Percentiles rank a stretch among this genome's conserved stretches.
phyloP scores from a whole-genome alignment of 2,888 invertebrate species.

The Drosophila borealis region DNA sequence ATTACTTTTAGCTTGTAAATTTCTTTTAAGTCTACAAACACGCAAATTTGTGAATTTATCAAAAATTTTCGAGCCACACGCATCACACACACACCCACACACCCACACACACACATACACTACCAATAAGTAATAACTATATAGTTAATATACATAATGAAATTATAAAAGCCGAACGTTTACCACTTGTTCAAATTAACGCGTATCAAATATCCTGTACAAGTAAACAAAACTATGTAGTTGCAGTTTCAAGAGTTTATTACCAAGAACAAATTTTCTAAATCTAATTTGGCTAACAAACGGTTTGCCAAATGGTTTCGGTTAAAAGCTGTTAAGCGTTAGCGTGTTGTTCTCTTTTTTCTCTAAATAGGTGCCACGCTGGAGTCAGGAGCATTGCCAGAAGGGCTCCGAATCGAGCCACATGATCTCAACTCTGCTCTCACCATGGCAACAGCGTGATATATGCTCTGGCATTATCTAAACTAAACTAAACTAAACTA shows the following conservation, averaged over 20 bases:
- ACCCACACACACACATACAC: constrained; percentile 2
- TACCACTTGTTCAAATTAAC: constrained; percentile 57
- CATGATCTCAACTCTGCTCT: constrained; percentile 48
- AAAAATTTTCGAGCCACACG: constrained; percentile 37
- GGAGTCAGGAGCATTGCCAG: constrained; percentile 24
- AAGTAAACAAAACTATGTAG: constrained; percentile 47
- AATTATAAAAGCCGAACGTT: constrained; percentile 32
- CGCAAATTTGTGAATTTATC: constrained; percentile 53
- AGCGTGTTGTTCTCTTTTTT: constrained; percentile 19
- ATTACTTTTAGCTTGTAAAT: constrained; percentile 60
- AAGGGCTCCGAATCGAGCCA: constrained; percentile 5
- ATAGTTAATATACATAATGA: constrained; percentile 37
- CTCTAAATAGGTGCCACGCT: constrained; percentile 12
- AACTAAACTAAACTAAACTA: constrained; percentile 5
- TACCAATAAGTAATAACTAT: constrained; percentile 25
- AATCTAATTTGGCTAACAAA: constrained; percentile 19
- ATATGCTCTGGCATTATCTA: constrained; percentile 22
- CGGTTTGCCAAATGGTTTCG: constrained; percentile 33
- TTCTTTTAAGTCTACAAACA: constrained; percentile 56
- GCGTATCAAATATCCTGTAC: constrained; percentile 65
- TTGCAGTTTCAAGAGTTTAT: constrained; percentile 40
- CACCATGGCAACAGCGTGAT: constrained; percentile 4
- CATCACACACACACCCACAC: constrained; percentile 51
- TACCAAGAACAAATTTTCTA: constrained; percentile 14
- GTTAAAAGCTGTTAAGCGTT: constrained; percentile 11